phyloP scores from a whole-genome alignment of 2,797 vertebrate species.

The Ara ararauna region DNA sequence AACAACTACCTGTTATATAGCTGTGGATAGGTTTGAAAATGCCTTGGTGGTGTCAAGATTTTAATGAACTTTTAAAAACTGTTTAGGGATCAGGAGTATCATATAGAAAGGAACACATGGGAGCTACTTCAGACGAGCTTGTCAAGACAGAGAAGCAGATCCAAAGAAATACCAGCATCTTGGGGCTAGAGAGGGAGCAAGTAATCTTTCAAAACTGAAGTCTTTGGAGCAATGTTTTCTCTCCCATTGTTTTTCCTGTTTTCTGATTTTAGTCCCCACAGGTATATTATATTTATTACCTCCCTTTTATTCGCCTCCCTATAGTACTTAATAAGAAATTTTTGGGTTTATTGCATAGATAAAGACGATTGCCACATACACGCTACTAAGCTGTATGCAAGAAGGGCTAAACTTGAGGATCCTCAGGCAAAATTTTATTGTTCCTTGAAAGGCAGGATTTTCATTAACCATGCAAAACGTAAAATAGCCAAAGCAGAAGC shows the following conservation, averaged over 20 bases:
- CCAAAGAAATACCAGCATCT: background rate
- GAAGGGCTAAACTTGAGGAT: background rate
- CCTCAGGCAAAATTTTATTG: background rate
- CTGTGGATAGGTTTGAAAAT: constrained; percentile 3
- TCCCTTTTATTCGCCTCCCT: background rate
- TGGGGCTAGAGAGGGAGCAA: background rate
- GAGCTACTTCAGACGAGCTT: background rate
- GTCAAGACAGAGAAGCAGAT: background rate
- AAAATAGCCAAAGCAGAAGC: background rate
- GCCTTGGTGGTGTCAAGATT: background rate
- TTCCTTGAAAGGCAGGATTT: background rate
- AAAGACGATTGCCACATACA: background rate
- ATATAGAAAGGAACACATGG: background rate
- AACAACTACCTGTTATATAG: constrained; percentile 16
- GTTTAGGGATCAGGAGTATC: background rate
- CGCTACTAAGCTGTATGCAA: background rate
- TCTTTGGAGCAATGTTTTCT: background rate
- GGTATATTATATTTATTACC: background rate
- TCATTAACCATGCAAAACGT: background rate
- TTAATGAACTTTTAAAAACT: background rate
- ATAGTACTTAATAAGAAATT: background rate
- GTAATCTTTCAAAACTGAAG: background rate
- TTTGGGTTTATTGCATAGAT: background rate
- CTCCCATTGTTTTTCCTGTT: background rate
- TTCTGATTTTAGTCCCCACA: background rate